These are phyloP conservation scores for Eupithecia subumbrata DNA, from an alignment of 2,888 invertebrate species.

Conservation along the genomic window DNA sequence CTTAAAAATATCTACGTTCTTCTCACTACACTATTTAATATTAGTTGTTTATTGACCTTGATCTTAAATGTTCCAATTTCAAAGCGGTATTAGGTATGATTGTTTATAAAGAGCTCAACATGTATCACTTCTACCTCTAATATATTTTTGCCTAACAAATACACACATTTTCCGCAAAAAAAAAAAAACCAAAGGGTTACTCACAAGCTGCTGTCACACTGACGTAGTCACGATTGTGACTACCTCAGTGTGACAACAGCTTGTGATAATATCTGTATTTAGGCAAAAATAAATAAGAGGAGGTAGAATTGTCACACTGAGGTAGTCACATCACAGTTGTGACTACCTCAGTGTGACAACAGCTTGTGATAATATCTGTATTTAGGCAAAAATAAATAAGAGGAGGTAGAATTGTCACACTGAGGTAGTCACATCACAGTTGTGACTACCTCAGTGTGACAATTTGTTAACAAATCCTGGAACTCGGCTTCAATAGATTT, in stretches of 20 bases:
- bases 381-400: too few relatives aligned
- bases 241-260: too few relatives aligned
- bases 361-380: too few relatives aligned
- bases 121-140: background rate
- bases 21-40: background rate
- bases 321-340: background rate
- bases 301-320: background rate
- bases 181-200: background rate
- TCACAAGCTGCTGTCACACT: background rate
- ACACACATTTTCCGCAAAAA: background rate
- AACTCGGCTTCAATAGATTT: background rate
- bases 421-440: background rate
- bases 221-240: background rate
- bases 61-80: background rate
- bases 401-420: background rate
- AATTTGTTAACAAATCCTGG: background rate
- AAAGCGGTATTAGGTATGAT: background rate
- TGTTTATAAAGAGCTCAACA: background rate
- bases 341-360: too few relatives aligned
- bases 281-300: too few relatives aligned
- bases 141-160: background rate
- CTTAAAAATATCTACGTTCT: background rate
- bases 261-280: too few relatives aligned
- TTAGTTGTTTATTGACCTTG: background rate
- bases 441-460: too few relatives aligned